Evolutionary conservation across 2,797 vertebrate genomes (phyloP), one percentile per base, ranked within the genome.

Genomic region (Liparis tanakae): DNA sequence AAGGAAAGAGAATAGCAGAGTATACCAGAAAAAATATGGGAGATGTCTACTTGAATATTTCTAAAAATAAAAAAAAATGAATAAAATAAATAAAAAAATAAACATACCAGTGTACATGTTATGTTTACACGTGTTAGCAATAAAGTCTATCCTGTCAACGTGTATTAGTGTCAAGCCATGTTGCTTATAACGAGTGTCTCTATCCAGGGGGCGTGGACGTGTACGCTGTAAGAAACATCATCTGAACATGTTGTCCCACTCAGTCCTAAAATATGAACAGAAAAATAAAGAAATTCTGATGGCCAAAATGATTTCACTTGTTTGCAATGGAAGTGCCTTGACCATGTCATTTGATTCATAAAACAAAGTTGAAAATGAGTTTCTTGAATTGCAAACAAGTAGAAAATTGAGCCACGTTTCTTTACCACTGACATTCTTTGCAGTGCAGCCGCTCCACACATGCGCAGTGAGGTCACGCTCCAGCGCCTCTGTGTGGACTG

Each of bases 11-110:
- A 94, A 91, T 94, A 96, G 95, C 94, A 95, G 94, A 95, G 92
- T 96, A 95, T 96, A 95, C 93, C 95, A 95, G 94, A 91, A 89
- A 88, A 95, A 94, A 94, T 95, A 95, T 95, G 94, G 94, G 93
- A 95, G 95, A 96, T 95, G 94, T 96, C 95, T 96, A 97, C 96
- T 97, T 97, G 96, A 97, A 97, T 95, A 96, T 94, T 95, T 95
- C 91, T 95, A 92, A 94, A 91, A 94, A 88, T 89, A 78, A 85
- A 90, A 93, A 76, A 87, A 89, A 89, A 79, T 7, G 2, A 81
- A 82, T 78, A 78, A 87, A 93, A 91, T 66, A 86, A 89, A 88
- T 84, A 91, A 92, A 88, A 92, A 93, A 85, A 85, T 89, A 92
- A 95, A 95, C 95, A 94, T 95, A 95, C 95, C 94, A 92, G 94